These are phyloP conservation scores for Thymelicus lineola DNA, from an alignment of 2,888 invertebrate species.

Conservation along the genomic window DNA sequence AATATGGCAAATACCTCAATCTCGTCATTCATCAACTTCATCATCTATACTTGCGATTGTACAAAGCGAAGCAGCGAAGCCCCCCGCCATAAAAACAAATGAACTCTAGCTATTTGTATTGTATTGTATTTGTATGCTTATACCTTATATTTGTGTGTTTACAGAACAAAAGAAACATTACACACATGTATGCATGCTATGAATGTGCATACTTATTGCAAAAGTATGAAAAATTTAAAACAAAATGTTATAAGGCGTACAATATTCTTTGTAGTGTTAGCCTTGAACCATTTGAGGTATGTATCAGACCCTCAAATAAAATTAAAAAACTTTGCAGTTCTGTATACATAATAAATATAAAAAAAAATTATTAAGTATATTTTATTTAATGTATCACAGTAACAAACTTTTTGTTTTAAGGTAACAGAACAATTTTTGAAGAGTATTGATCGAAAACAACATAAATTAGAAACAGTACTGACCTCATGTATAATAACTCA, in stretches of 20 bases:
- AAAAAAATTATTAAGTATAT: too few relatives aligned
- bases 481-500: background rate
- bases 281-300: background rate
- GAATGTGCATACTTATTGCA: constrained; percentile 40
- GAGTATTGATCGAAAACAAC: constrained; percentile 46
- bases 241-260: constrained; percentile 18
- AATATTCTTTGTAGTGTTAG: background rate
- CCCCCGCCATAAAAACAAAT: too few relatives aligned
- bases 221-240: constrained; percentile 51
- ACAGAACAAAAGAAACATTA: background rate
- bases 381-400: too few relatives aligned
- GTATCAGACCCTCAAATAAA: background rate
- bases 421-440: constrained; percentile 6
- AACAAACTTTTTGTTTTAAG: constrained; percentile 7
- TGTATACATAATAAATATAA: too few relatives aligned
- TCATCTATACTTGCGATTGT: too few relatives aligned
- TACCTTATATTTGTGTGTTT: background rate
- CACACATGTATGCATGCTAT: constrained; percentile 21
- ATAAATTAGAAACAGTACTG: constrained; percentile 47
- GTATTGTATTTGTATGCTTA: background rate
- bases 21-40: too few relatives aligned
- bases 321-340: too few relatives aligned
- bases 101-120: too few relatives aligned
- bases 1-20: too few relatives aligned
- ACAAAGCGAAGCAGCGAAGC: too few relatives aligned